Conservation (phyloP, 2,888 invertebrate genomes). For the Noctua comes region DNA sequence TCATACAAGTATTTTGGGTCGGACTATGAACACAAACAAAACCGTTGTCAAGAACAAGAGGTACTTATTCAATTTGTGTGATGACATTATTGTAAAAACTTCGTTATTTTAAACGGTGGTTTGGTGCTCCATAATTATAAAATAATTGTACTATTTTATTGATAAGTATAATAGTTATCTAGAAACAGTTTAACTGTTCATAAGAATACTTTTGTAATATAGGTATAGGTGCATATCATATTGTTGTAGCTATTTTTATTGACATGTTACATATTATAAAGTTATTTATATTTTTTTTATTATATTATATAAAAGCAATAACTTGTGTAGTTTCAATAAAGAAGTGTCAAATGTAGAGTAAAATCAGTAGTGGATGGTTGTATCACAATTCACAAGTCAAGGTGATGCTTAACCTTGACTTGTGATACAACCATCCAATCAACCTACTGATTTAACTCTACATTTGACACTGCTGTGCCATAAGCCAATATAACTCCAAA, state of each 20-base stretch:
- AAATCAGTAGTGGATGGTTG: no score
- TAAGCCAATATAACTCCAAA: no score
- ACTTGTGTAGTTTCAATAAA: constrained; percentile 32
- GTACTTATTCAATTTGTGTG: constrained; percentile 7
- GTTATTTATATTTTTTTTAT: constrained; percentile 40
- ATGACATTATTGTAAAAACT: constrained; percentile 1
- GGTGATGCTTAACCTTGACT: background rate
- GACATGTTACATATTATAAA: constrained; percentile 28
- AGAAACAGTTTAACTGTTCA: constrained; percentile 39
- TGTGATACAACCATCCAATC: background rate
- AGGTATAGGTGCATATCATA: constrained; percentile 18
- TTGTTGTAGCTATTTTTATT: constrained; percentile 33
- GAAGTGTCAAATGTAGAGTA: no score
- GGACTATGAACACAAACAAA: background rate
- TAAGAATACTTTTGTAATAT: constrained; percentile 32
- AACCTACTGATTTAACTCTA: background rate
- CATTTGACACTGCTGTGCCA: background rate
- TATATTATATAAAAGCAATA: constrained; percentile 32
- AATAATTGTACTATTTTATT: constrained; percentile 1
- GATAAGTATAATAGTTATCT: background rate
- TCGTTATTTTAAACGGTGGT: background rate
- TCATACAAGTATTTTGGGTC: background rate
- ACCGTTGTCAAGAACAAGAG: constrained; percentile 1
- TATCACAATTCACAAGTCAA: no score
- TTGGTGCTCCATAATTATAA: constrained; percentile 9